Evolutionary conservation across 2,113 vertebrate species (phyloP).

Genomic region (Diglossa brunneiventris): DNA sequence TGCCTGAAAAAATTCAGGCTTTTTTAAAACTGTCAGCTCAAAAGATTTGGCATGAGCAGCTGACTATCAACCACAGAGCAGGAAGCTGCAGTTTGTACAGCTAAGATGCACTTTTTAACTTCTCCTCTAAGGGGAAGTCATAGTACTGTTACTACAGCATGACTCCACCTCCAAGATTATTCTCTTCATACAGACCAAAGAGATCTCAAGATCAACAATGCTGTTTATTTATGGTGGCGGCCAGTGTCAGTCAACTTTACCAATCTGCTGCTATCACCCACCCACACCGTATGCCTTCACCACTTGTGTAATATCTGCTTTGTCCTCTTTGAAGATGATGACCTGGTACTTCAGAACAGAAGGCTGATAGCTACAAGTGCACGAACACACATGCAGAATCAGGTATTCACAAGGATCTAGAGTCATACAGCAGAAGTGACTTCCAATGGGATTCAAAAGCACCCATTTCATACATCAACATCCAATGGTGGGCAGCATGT

Average conservation of each 20-base stretch:
- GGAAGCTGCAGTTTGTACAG: not conserved
- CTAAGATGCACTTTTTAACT: not conserved
- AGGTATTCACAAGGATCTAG: not conserved
- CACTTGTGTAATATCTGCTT: not conserved
- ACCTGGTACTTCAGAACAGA: not conserved
- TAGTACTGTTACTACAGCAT: accelerated
- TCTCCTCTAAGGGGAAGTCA: not conserved
- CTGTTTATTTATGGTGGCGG: not conserved
- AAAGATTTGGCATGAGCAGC: not conserved
- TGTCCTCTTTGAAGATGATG: not conserved
- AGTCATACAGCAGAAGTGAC: not conserved
- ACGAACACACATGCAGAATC: not conserved
- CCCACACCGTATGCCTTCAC: not conserved
- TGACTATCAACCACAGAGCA: not conserved
- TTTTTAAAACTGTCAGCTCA: not conserved
- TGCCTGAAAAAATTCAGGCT: accelerated
- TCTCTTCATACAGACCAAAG: not conserved
- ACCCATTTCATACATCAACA: not conserved
- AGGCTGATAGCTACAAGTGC: not conserved
- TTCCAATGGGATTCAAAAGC: not conserved
- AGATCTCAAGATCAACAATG: not conserved
- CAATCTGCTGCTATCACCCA: not conserved
- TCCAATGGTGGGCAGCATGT: not conserved
- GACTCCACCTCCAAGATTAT: not conserved
- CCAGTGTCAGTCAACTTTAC: not conserved